Evolutionary conservation across 2,797 vertebrate species (phyloP).

Genomic region (Pygocentrus nattereri): DNA sequence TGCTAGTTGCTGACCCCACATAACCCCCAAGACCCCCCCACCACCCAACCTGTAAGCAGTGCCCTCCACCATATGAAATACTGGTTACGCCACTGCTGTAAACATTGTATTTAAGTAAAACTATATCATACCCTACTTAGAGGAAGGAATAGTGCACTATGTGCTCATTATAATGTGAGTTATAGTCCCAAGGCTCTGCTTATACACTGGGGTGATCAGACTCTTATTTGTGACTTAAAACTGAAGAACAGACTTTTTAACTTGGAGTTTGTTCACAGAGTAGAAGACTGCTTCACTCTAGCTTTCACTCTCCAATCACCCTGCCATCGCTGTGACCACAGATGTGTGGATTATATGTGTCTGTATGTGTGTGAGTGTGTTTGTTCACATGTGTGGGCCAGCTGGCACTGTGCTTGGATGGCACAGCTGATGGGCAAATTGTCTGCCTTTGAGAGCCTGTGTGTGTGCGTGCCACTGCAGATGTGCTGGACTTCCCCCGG

Average conservation of each 20-base stretch:
- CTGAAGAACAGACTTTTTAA: background rate
- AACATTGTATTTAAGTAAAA: background rate
- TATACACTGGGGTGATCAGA: background rate
- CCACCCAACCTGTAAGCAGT: no score
- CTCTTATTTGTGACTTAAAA: background rate
- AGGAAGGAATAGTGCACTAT: background rate
- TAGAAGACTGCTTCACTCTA: conserved; percentile 10
- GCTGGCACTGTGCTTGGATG: conserved; percentile 36
- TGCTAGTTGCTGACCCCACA: no score
- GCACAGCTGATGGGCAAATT: conserved; percentile 46
- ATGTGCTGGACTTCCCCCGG: conserved; percentile 44
- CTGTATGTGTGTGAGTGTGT: conserved; percentile 18
- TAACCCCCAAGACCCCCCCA: no score
- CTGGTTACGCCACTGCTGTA: background rate
- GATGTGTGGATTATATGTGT: conserved; percentile 25
- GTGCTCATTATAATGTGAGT: background rate
- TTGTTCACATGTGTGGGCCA: conserved; percentile 22
- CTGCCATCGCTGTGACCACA: conserved; percentile 32
- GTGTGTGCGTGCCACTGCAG: conserved; percentile 37
- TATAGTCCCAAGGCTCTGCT: background rate
- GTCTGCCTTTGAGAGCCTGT: conserved; percentile 44
- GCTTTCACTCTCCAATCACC: conserved; percentile 12
- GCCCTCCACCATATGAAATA: no score
- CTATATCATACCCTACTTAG: background rate
- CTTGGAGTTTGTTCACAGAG: background rate